These are phyloP conservation scores for Melieria omissa DNA, from an alignment of 2,888 invertebrate species.

Conservation along the genomic window DNA sequence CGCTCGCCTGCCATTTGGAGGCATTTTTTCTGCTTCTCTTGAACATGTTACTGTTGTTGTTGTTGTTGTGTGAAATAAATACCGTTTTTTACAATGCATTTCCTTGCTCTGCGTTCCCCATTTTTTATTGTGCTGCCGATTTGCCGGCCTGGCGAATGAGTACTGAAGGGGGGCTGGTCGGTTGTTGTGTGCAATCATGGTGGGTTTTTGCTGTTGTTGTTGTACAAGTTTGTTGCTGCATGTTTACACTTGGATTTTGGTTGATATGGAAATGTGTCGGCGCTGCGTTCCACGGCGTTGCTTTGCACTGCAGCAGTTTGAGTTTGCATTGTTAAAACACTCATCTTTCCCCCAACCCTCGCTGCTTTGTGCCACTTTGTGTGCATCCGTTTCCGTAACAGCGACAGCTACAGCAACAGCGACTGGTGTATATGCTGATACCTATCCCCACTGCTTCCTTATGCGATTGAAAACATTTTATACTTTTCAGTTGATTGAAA, in stretches of 20 bases:
- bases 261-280: slow-evolving; percentile 43
- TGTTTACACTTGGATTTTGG: slow-evolving; percentile 45
- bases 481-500: slow-evolving; percentile 39
- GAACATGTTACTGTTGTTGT: slow-evolving; percentile 23
- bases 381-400: slow-evolving; percentile 43
- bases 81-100: slow-evolving; percentile 34
- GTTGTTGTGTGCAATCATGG: no score
- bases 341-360: slow-evolving; percentile 5
- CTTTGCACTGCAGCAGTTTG: slow-evolving; percentile 5
- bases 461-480: slow-evolving; percentile 18
- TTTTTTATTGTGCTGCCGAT: slow-evolving; percentile 9
- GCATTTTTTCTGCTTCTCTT: slow-evolving; percentile 26
- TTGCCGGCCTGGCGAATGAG: not conserved
- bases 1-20: slow-evolving; percentile 21
- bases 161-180: no score
- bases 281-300: slow-evolving; percentile 20
- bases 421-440: not conserved
- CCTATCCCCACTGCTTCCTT: slow-evolving; percentile 4
- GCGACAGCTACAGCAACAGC: slow-evolving; percentile 10
- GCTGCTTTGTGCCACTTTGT: slow-evolving; percentile 56
- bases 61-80: slow-evolving; percentile 35
- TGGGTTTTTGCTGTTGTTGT: not conserved
- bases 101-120: not conserved
- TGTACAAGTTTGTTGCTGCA: slow-evolving; percentile 42
- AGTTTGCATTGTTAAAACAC: slow-evolving; percentile 42